These are phyloP conservation scores for Paramormyrops hopkinsi DNA, from an alignment of 2,797 vertebrate species.

Conservation along the genomic window DNA sequence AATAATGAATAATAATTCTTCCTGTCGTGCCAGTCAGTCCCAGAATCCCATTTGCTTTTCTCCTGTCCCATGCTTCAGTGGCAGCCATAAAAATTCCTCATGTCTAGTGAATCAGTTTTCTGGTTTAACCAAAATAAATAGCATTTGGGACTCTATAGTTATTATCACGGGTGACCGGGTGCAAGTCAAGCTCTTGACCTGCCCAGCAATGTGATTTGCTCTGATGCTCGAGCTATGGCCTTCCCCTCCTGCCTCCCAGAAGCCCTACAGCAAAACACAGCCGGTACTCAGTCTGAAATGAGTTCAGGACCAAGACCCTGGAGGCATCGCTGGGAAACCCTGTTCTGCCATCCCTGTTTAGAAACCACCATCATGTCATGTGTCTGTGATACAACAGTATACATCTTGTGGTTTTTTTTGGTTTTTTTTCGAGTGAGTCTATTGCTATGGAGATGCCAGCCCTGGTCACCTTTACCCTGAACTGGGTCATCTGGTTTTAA, in stretches of 20 bases:
- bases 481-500: neutral
- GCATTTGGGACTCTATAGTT: slow-evolving; percentile 29
- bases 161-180: slow-evolving; percentile 15
- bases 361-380: neutral
- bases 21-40: slow-evolving; percentile 30
- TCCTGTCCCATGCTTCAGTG: slow-evolving; percentile 24
- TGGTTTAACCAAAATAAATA: slow-evolving; percentile 33
- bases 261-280: neutral
- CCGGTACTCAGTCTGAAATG: neutral
- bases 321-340: neutral
- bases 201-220: neutral
- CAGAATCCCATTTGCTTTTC: slow-evolving; percentile 24
- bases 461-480: neutral
- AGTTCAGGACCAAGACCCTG: neutral
- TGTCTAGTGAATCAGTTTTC: slow-evolving; percentile 29
- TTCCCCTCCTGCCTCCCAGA: neutral
- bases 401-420: neutral
- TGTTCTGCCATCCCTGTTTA: neutral
- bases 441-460: neutral
- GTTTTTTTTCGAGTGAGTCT: neutral
- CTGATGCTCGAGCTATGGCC: neutral
- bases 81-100: slow-evolving; percentile 13
- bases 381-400: neutral
- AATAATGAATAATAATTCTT: slow-evolving; percentile 34
- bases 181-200: slow-evolving; percentile 10